Percentiles rank a stretch among this genome's conserved stretches.
These are phyloP conservation scores for Pachydiplax longipennis DNA, from an alignment of 2,888 invertebrate genomes.

Conservation along the genomic window DNA sequence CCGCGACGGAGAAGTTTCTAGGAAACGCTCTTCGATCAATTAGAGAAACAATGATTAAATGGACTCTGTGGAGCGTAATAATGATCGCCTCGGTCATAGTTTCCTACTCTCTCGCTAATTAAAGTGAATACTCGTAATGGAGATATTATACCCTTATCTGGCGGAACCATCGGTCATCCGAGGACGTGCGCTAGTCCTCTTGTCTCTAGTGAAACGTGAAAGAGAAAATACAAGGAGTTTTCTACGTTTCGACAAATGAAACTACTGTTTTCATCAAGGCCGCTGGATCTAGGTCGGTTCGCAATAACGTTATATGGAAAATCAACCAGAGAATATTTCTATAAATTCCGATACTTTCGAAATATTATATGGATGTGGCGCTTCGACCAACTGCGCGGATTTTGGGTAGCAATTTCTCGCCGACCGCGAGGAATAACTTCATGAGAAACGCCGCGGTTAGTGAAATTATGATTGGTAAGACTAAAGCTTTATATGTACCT, in stretches of 20 bases:
- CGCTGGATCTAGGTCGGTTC: neutral
- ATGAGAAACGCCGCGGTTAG: no score
- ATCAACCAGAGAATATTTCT: no score
- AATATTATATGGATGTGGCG: no score
- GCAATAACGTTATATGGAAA: no score
- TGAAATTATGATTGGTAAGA: no score
- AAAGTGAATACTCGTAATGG: conserved; percentile 29
- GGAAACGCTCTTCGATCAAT: neutral
- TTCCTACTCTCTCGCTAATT: neutral
- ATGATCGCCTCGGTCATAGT: neutral
- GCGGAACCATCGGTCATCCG: conserved; percentile 24
- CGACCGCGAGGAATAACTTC: no score
- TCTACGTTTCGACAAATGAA: neutral
- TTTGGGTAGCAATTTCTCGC: no score
- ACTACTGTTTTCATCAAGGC: neutral
- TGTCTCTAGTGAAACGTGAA: neutral
- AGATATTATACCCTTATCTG: conserved; percentile 30
- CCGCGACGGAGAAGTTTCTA: neutral
- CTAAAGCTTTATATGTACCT: no score
- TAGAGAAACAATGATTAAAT: conserved; percentile 14
- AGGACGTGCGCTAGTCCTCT: neutral
- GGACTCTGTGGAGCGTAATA: conserved; percentile 13
- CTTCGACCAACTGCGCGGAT: no score
- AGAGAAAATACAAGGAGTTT: neutral
- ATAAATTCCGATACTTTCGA: no score